phyloP scores from a whole-genome alignment of 2,888 invertebrate species.

The Luperina nickerlii region DNA sequence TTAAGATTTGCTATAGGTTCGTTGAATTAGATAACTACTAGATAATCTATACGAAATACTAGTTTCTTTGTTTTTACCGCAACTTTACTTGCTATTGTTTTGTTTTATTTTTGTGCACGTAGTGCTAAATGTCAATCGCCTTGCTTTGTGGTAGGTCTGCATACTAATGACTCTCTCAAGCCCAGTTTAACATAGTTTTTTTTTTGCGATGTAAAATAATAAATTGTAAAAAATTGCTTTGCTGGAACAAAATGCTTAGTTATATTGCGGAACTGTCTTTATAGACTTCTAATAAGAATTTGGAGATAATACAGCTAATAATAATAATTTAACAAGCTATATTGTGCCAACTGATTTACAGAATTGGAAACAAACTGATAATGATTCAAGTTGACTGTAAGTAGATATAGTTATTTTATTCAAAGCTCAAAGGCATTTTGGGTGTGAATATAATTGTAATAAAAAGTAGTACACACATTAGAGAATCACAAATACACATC shows the following conservation, averaged over 20 bases:
- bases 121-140: constrained; percentile 12
- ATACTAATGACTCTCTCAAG: background rate
- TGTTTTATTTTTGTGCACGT: constrained; percentile 25
- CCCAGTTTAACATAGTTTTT: background rate
- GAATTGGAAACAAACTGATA: background rate
- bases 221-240: background rate
- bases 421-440: background rate
- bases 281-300: background rate
- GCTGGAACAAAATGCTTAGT: background rate
- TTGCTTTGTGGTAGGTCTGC: constrained; percentile 37
- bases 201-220: background rate
- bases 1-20: background rate
- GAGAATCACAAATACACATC: constrained; percentile 11
- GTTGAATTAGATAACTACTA: background rate
- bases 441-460: background rate
- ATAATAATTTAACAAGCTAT: background rate
- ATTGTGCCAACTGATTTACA: background rate
- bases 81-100: background rate
- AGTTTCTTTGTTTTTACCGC: constrained; percentile 1
- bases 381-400: background rate
- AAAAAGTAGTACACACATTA: background rate
- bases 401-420: background rate
- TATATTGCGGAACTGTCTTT: background rate
- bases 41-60: background rate
- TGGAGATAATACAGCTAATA: background rate